Percentiles rank a stretch among this genome's conserved stretches.
Evolutionary conservation across 2,113 vertebrate species (phyloP).

Genomic region (Edolisoma coerulescens): DNA sequence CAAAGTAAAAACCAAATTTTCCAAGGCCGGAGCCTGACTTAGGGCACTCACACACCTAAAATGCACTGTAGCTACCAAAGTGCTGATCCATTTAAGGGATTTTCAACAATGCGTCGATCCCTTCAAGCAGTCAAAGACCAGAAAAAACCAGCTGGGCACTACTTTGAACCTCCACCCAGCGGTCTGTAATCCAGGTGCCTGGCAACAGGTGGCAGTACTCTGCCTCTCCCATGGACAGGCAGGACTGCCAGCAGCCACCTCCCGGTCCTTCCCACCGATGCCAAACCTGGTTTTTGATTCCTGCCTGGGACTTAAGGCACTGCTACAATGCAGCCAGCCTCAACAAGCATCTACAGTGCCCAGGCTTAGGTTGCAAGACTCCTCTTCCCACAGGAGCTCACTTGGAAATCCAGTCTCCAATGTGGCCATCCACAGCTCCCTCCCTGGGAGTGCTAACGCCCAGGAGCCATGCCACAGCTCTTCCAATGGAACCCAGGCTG

Average conservation of each 20-base stretch:
- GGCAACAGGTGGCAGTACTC: constrained; percentile 68
- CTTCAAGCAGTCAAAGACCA: background rate
- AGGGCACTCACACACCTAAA: background rate
- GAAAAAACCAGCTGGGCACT: fast-evolving
- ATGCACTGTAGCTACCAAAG: background rate
- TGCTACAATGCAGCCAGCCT: background rate
- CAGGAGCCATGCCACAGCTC: background rate
- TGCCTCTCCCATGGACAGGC: background rate
- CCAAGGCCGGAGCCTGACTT: background rate
- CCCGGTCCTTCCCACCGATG: fast-evolving
- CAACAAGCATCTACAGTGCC: fast-evolving
- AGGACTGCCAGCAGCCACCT: background rate
- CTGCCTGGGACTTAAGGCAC: background rate
- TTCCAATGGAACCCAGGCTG: background rate
- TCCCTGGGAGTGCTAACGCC: background rate
- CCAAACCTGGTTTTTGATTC: background rate
- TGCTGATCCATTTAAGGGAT: background rate
- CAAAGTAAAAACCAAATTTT: background rate
- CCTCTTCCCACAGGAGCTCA: fast-evolving
- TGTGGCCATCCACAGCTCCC: fast-evolving
- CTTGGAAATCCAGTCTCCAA: background rate
- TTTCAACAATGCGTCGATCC: background rate
- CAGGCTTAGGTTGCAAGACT: background rate
- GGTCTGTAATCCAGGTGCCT: background rate
- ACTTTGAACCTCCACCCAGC: background rate